A percentile compares a stretch with the other conserved stretches of the same genome.
phyloP scores from a whole-genome alignment of 2,113 vertebrate genomes.

The Alligator mississippiensis region DNA sequence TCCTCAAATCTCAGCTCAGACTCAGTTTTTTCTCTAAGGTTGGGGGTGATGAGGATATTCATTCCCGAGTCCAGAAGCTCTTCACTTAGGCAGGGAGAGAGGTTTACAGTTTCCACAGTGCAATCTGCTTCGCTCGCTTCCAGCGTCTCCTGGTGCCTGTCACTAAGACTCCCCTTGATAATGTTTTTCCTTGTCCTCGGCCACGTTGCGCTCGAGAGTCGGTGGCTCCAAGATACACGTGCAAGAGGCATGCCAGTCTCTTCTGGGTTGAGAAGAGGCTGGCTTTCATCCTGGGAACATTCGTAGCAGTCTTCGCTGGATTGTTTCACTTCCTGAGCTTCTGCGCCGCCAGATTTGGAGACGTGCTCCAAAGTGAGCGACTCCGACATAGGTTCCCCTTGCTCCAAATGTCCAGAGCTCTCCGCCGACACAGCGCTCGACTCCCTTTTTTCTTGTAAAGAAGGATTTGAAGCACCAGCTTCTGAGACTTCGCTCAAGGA shows the following conservation, averaged over 20 bases:
- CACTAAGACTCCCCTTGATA: constrained; percentile 68
- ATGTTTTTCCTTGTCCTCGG: constrained; percentile 80
- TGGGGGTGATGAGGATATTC: constrained; percentile 81
- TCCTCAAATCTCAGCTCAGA: constrained; percentile 97
- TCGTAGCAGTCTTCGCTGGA: constrained; percentile 39
- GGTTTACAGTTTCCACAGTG: constrained; percentile 79
- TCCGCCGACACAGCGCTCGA: constrained; percentile 76
- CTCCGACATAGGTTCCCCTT: constrained; percentile 63
- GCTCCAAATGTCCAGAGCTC: constrained; percentile 51
- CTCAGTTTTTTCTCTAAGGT: constrained; percentile 90
- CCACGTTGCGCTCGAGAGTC: constrained; percentile 83
- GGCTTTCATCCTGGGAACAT: constrained; percentile 63
- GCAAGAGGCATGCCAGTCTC: neutral
- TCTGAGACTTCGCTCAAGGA: constrained; percentile 85
- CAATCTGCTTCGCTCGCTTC: constrained; percentile 75
- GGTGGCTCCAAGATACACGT: constrained; percentile 57
- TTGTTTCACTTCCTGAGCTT: constrained; percentile 60
- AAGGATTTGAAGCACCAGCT: constrained; percentile 79
- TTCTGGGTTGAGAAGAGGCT: constrained; percentile 58
- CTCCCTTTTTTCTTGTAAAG: constrained; percentile 86
- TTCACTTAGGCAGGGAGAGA: constrained; percentile 93
- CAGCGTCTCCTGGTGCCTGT: constrained; percentile 79
- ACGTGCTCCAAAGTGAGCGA: constrained; percentile 77
- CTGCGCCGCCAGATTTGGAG: constrained; percentile 61
- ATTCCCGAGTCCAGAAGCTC: constrained; percentile 85